Base-by-base conservation (phyloP, 2,888 invertebrate species). In the Melanchra persicariae region DNA sequence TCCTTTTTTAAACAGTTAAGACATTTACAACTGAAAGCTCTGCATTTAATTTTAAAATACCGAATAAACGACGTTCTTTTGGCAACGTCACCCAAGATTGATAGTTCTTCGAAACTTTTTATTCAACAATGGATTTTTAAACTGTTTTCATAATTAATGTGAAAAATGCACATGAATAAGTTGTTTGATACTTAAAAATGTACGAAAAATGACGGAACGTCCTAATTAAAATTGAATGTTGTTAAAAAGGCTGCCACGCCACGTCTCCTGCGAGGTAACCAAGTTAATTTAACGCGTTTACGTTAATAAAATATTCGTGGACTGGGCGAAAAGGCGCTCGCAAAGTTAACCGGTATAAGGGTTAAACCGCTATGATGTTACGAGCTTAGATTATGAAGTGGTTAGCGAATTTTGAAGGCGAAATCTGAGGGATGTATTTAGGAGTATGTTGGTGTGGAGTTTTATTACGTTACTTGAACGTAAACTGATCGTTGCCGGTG, bases 301-400 rank as follows among this genome's bases (percentile, higher is more conserved):
- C 84, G 86, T 88, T 91, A 88, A 91, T 92, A 91, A 92, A 92
- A 93, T 93, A 93, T 93, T 89, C 89, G 85, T 83, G 77, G 86
- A 86, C 83, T 85, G 84, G 77, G 86, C 86, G 87, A 83, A 87
- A 87, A 87, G 85, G 83, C 80, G 84, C 83, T 86, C 80, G 81
- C 34, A 85, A 89, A 85, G 78, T 87, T 87, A 78, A 82, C 77
- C 74, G 68, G 70, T 81, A 65, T 77, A 84, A 86, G 81, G 86
- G 88, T 88, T 88, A 86, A 83, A 86, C 86, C 81, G 74, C 71
- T 79, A 77, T 85, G 71, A 81, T 84, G 84, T 87, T 85, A 87
- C 84, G 83, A 83, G 77, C 84, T 70, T 79, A 85, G 87, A 89
- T 87, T 85, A 81, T 81, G 71, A 79, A 77, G 82, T 68, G 77